Evolutionary conservation across 2,797 vertebrate species (phyloP).

Genomic region (Antennarius maculatus): DNA sequence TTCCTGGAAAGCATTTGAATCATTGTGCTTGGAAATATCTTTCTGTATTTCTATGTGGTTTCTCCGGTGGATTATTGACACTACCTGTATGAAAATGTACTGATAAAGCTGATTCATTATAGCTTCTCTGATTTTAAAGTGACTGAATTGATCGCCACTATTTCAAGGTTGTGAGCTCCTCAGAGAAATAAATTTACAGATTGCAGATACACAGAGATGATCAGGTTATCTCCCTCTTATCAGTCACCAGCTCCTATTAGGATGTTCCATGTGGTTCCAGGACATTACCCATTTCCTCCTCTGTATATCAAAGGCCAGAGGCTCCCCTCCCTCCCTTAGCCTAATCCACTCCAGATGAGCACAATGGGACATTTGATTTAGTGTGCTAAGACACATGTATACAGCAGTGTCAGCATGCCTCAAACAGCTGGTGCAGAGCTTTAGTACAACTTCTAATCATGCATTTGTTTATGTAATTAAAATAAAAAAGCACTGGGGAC

Average conservation of each 20-base stretch:
- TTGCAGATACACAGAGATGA: slow-evolving; percentile 56
- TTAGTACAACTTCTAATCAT: slow-evolving; percentile 76
- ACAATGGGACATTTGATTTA: slow-evolving; percentile 84
- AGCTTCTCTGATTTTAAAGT: slow-evolving; percentile 4
- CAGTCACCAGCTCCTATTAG: slow-evolving; percentile 78
- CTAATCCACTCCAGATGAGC: slow-evolving; percentile 83
- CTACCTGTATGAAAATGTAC: slow-evolving; percentile 12
- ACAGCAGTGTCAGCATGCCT: slow-evolving; percentile 78
- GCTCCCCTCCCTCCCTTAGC: slow-evolving; percentile 52
- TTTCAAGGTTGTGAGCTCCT: slow-evolving; percentile 27
- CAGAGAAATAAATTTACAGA: slow-evolving; percentile 35
- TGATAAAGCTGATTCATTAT: slow-evolving; percentile 19
- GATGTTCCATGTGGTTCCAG: slow-evolving; percentile 79
- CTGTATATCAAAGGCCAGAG: slow-evolving; percentile 77
- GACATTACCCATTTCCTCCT: slow-evolving; percentile 83
- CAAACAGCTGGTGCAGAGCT: slow-evolving; percentile 74
- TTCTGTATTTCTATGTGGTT: slow-evolving; percentile 10
- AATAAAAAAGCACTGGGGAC: slow-evolving; percentile 27
- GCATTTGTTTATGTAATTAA: slow-evolving; percentile 81
- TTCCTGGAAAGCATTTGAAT: slow-evolving; percentile 24
- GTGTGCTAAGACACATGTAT: slow-evolving; percentile 80
- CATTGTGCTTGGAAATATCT: slow-evolving; percentile 18
- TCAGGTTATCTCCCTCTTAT: slow-evolving; percentile 74
- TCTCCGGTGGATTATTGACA: slow-evolving; percentile 14
- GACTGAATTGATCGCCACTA: slow-evolving; percentile 4